Base-by-base conservation (phyloP, 2,888 invertebrate genomes). In the Corbicula japonica region DNA sequence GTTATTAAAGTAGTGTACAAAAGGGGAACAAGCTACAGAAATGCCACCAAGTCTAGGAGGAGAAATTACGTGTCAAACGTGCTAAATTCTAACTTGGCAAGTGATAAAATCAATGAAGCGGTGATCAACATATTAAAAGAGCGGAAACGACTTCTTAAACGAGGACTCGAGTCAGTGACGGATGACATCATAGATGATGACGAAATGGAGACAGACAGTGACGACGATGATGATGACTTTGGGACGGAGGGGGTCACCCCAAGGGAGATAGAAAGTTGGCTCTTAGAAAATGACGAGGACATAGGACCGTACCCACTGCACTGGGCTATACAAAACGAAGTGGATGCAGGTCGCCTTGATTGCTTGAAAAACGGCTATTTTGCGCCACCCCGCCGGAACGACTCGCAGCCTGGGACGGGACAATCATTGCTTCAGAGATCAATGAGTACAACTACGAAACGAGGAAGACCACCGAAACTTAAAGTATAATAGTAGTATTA, bases 1-100 rank as follows among this genome's bases (percentile, higher is more conserved):
- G 96, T 97, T 75, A 95, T 96, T 84, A 96, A 96, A 95, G 97
- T 97, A 32, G 96, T 97, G 91, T 97, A 97, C 93, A 97, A 97
- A 94, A 97, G 97, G 89, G 96, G 96, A 94, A 96, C 96, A 86
- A 97, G 97, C 94, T 97, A 97, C 92, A 95, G 97, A 89, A 97
- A 97, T 94, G 97, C 97, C 58, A 96, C 96, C 65, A 97, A 93
- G 88, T 93, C 93, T 87, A 91, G 92, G 95, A 95, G 96, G 95
- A 95, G 95, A 52, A 83, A 83, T 95, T 96, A 88, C 41, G 88
- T 89, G 41, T 88, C 89, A 30, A 89, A 87, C 60, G 87, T 89
- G n/a, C 81, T 88, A 21, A 91, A 91, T 77, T 89, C 91, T 44
- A 82, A 78, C 32, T 68, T 76, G 15, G 76, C 87, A 18, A 89